Base-by-base conservation (phyloP, 2,888 invertebrate species). In the Drosophila yooni region DNA sequence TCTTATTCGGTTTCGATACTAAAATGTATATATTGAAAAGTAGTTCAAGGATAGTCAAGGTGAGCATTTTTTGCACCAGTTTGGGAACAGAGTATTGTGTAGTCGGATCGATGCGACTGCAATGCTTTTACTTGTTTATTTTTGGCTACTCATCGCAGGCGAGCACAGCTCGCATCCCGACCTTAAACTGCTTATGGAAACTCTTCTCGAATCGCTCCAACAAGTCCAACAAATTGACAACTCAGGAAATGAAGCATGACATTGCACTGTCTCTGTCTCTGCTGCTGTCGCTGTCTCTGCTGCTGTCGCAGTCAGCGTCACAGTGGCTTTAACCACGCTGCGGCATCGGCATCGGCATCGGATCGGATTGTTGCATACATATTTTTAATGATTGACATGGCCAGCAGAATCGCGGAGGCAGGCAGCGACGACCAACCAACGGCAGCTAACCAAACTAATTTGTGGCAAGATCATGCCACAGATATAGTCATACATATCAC, bases 181-280 rank as follows among this genome's bases (percentile, higher is more conserved):
- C 43, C 72, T 54, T 68, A 73, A 76, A 77, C 76, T 70, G 73
- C 70, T 79, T 79, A 70, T 70, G 70, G 65, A 69, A 70, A 69
- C 56, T 63, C 51, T 56, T 6, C 58, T 50, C 25, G 60, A 53
- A 46, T 67, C 61, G 70, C 60, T 59, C 74, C 76, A 71, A 59
- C 76, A 72, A 63, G 76, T 68, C 75, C 82, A 81, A 85, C 83
- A 83, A 89, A 89, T 91, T 92, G 91, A 90, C 92, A 92, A 91
- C 91, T 91, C 90, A 90, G 88, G 89, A 92, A 92, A 91, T 92
- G 89, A 92, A 87, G 87, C 92, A 91, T 92, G 92, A 92, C 91
- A 91, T 87, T 91, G 91, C 92, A 91, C 85, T 91, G 88, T 86
- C 84, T 60, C 61, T 54, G 38, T 40, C 57, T 34, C 72, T 34